These are phyloP conservation scores for Theropithecus gelada DNA, from an alignment of 2,113 vertebrate species.

Conservation along the genomic window DNA sequence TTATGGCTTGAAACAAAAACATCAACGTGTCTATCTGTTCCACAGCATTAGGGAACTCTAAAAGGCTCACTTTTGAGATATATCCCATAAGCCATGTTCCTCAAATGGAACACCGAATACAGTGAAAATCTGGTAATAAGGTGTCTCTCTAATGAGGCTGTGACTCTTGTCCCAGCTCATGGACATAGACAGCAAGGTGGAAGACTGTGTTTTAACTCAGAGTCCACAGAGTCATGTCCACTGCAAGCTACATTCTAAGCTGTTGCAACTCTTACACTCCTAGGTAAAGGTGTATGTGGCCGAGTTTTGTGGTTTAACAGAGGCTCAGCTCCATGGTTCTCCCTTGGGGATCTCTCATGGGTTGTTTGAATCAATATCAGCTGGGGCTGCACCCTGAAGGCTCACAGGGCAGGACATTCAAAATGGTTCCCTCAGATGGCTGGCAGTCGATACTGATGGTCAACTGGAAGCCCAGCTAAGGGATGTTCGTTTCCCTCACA, in stretches of 20 bases:
- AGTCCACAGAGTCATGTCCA: no score
- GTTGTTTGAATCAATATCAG: neutral
- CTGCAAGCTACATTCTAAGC: neutral
- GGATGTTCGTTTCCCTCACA: neutral
- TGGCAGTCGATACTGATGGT: neutral
- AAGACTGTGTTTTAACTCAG: neutral
- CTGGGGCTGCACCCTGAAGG: neutral
- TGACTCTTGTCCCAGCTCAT: neutral
- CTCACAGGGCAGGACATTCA: neutral
- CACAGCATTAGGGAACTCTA: neutral
- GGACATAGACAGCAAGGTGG: neutral
- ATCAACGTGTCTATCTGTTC: neutral
- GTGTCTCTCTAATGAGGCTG: neutral
- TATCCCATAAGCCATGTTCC: neutral
- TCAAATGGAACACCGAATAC: neutral
- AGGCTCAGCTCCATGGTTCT: neutral
- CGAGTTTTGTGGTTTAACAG: neutral
- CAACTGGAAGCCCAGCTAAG: neutral
- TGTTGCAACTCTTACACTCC: neutral
- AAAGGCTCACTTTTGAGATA: neutral
- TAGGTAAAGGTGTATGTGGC: neutral
- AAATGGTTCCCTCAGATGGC: neutral
- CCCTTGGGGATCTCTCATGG: neutral
- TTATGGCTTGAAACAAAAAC: neutral
- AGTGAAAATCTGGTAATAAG: neutral